Percentiles rank a stretch among this genome's conserved stretches.
Evolutionary conservation across 2,888 invertebrate species (phyloP).

Genomic region (Mylabris sibirica): DNA sequence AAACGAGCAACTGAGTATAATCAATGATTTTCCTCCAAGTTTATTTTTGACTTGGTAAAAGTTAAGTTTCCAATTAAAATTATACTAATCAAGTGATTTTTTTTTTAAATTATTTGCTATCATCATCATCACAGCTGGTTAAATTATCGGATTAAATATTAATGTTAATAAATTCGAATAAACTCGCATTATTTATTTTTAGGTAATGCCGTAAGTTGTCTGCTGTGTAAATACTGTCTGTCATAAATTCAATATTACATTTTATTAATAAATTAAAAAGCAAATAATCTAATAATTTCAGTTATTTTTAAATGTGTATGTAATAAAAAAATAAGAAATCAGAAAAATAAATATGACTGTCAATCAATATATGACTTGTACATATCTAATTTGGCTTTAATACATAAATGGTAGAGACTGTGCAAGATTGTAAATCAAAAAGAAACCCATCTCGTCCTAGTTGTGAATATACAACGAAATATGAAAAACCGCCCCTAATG

Average conservation of each 20-base stretch:
- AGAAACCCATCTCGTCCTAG: too few relatives aligned
- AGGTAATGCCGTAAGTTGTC: constrained; percentile 2
- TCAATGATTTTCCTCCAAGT: not conserved
- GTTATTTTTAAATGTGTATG: not conserved
- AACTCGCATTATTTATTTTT: not conserved
- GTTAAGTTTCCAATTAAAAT: not conserved
- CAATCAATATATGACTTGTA: not conserved
- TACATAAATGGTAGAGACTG: not conserved
- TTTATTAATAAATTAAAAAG: constrained; percentile 9
- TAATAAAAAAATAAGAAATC: not conserved
- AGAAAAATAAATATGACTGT: not conserved
- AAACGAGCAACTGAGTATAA: not conserved
- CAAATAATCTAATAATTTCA: not conserved
- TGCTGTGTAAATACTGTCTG: not conserved
- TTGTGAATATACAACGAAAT: not conserved
- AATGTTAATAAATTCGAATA: not conserved
- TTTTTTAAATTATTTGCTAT: not conserved
- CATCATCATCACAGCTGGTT: not conserved
- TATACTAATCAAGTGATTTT: not conserved
- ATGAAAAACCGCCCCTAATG: not conserved
- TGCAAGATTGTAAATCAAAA: not conserved
- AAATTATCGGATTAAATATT: not conserved
- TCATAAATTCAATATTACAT: constrained; percentile 7
- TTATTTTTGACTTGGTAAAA: not conserved
- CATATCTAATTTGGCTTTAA: not conserved